These are phyloP conservation scores for Scelioninae gen. 1 DNA, from an alignment of 2,888 invertebrate genomes.

Conservation along the genomic window DNA sequence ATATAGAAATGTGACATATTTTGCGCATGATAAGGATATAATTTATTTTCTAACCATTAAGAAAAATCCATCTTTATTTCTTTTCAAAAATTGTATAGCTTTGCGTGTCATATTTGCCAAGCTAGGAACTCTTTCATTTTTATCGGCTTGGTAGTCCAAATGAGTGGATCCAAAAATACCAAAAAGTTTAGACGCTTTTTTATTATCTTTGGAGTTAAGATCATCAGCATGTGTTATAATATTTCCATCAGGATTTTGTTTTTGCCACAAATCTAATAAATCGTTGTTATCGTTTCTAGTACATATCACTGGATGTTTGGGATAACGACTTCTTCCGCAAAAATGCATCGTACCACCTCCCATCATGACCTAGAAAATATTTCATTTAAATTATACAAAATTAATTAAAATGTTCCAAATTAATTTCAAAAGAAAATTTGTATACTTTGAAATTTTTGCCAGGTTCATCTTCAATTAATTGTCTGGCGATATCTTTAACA, in stretches of 20 bases:
- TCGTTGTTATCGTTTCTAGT: constrained; percentile 85
- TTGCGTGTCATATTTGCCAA: constrained; percentile 87
- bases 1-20: too few species aligned
- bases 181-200: constrained; percentile 84
- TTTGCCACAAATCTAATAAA: constrained; percentile 86
- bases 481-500: constrained; percentile 87
- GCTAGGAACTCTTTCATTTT: constrained; percentile 85
- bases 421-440: too few species aligned
- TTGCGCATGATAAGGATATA: too few species aligned
- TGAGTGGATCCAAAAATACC: constrained; percentile 87
- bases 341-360: constrained; percentile 85
- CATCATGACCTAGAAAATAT: constrained; percentile 84
- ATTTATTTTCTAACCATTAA: too few species aligned
- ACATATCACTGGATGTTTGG: constrained; percentile 81
- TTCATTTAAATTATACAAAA: too few species aligned
- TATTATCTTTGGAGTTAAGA: constrained; percentile 83
- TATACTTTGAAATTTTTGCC: constrained; percentile 87
- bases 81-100: constrained; percentile 85
- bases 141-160: constrained; percentile 86
- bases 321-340: constrained; percentile 1
- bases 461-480: constrained; percentile 87
- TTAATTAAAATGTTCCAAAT: too few species aligned
- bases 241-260: constrained; percentile 81
- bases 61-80: constrained; percentile 85
- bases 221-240: constrained; percentile 83